Evolutionary conservation across 2,888 invertebrate species (phyloP).

Genomic region (Papilio protenor): DNA sequence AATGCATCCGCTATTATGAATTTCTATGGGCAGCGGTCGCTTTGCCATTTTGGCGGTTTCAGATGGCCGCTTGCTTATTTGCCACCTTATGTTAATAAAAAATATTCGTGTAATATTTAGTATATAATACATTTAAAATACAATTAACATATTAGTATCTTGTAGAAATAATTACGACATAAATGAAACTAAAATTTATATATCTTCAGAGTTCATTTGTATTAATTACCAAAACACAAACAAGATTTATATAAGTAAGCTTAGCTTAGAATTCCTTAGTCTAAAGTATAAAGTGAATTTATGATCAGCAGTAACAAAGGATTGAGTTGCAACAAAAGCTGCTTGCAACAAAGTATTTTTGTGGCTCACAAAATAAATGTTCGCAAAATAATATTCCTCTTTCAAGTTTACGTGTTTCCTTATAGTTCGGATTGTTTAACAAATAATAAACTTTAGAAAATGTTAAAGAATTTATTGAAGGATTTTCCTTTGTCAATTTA

Average conservation of each 20-base stretch:
- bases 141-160: neutral
- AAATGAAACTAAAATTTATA: neutral
- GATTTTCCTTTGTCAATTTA: too few relatives aligned
- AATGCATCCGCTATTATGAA: too few relatives aligned
- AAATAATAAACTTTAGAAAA: slow-evolving; percentile 5
- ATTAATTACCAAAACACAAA: neutral
- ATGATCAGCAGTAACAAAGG: slow-evolving; percentile 32
- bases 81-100: too few relatives aligned
- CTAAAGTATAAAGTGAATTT: slow-evolving; percentile 23
- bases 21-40: too few relatives aligned
- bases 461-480: neutral
- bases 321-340: slow-evolving; percentile 25
- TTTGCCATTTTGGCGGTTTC: too few relatives aligned
- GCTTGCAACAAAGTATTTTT: slow-evolving; percentile 32
- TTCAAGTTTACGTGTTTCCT: slow-evolving; percentile 15
- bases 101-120: too few relatives aligned
- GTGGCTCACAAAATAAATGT: slow-evolving; percentile 24
- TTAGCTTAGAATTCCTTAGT: neutral
- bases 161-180: too few relatives aligned
- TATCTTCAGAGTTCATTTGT: neutral
- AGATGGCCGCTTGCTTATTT: too few relatives aligned
- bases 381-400: slow-evolving; percentile 7
- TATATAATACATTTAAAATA: too few relatives aligned
- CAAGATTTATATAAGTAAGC: neutral
- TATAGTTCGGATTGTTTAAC: slow-evolving; percentile 13